Conservation (phyloP, 2,888 invertebrate genomes). For the Hypomecis punctinalis region DNA sequence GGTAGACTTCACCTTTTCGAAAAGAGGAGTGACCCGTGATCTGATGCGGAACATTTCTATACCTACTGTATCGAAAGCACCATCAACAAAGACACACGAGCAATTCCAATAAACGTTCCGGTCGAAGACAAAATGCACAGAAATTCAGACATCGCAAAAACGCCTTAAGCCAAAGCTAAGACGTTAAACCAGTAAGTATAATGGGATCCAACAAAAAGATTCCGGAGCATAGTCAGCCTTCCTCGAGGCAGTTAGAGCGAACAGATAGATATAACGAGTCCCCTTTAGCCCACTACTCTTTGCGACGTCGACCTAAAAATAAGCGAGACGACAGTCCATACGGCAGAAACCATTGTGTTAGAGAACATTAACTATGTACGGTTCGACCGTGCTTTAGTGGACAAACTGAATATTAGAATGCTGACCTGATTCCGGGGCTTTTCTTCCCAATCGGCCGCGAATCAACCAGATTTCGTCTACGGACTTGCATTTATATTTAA, state of each 20-base stretch:
- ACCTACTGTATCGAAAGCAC: too few relatives aligned
- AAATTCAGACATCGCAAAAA: constrained; percentile 5
- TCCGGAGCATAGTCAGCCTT: constrained; percentile 41
- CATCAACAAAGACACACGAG: too few relatives aligned
- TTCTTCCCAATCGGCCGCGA: constrained; percentile 24
- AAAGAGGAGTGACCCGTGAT: too few relatives aligned
- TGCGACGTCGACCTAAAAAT: constrained; percentile 69
- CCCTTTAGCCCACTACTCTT: constrained; percentile 61
- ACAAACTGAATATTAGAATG: constrained; percentile 45
- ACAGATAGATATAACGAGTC: constrained; percentile 53
- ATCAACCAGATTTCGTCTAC: constrained; percentile 18
- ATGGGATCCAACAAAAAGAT: constrained; percentile 28
- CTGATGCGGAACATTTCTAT: too few relatives aligned
- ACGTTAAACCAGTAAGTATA: constrained; percentile 38
- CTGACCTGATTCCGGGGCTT: constrained; percentile 25
- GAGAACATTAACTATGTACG: constrained; percentile 48
- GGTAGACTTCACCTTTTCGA: too few relatives aligned
- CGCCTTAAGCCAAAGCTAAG: constrained; percentile 7
- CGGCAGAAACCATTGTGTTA: constrained; percentile 49
- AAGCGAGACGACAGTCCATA: constrained; percentile 50
- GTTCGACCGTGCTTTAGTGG: constrained; percentile 34
- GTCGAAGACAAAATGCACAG: background rate
- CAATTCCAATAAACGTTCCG: too few relatives aligned
- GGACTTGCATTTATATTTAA: constrained; percentile 22
- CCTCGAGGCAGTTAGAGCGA: constrained; percentile 48